Evolutionary conservation across 2,888 invertebrate genomes (phyloP).

Genomic region (Agapetus fuscipes): DNA sequence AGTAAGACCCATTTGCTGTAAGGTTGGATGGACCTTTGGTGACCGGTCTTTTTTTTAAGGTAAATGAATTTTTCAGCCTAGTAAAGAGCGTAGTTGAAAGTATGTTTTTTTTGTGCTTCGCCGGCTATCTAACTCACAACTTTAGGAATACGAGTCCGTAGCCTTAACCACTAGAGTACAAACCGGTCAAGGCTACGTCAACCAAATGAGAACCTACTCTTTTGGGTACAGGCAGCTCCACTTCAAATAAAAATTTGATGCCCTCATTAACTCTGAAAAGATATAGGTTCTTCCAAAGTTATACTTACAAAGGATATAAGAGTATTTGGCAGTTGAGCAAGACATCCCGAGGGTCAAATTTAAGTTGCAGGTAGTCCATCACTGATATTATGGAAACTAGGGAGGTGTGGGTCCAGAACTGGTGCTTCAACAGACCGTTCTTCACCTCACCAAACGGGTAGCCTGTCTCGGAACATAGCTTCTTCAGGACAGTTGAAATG

Average conservation of each 20-base stretch:
- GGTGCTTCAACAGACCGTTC: conserved; percentile 44
- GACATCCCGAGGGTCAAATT: conserved; percentile 47
- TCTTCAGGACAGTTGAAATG: conserved; percentile 32
- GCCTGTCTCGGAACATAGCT: conserved; percentile 11
- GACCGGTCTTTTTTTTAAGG: too few species aligned
- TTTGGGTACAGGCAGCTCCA: too few species aligned
- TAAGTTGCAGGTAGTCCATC: conserved; percentile 42
- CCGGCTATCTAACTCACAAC: neutral
- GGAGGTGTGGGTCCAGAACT: conserved; percentile 54
- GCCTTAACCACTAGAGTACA: too few species aligned
- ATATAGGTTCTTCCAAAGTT: neutral
- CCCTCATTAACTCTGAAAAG: too few species aligned
- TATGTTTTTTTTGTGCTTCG: too few species aligned
- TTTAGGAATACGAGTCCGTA: neutral
- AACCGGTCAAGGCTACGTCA: too few species aligned
- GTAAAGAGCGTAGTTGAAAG: too few species aligned
- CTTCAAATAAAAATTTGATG: too few species aligned
- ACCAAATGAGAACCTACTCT: too few species aligned
- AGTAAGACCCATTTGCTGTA: too few species aligned
- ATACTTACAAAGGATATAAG: conserved; percentile 58
- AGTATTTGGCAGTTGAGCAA: conserved; percentile 51
- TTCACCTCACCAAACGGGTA: conserved; percentile 18
- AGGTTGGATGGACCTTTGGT: too few species aligned
- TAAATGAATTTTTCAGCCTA: too few species aligned
- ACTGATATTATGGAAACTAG: conserved; percentile 49